Evolutionary conservation across 2,888 invertebrate species (phyloP), one percentile per base, ranked within the genome.

Genomic region (Chymomyza amoena): DNA sequence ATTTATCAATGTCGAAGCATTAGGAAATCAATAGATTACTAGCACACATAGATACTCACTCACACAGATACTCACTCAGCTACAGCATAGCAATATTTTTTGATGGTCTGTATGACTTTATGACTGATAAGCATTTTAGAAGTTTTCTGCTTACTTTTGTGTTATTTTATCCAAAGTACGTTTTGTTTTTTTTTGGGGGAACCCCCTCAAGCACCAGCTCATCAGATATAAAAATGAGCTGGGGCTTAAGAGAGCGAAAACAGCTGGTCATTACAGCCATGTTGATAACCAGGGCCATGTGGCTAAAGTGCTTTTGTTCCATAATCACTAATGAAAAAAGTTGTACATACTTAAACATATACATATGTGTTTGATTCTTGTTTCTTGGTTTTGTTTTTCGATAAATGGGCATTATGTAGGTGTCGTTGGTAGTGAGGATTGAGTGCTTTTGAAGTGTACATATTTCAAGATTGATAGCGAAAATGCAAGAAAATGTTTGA

Each of bases 21-120:
- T 75, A 65, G 71, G 69, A 85, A 87, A 82, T 82, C 87, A 83
- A 83, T 83, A 78, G 73, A 66, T 67, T 61, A 72, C 32, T 32
- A 57, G 69, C 56, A 63, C 65, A 60, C 16, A 51, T 1, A 51
- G 15, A 51, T 51, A 51, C 51, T 51, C 16, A n/a, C n/a, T n/a
- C n/a, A 6, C n/a, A n/a, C n/a, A n/a, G n/a, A 51, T 51, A 63
- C 66, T 61, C 71, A 70, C 71, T 68, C 76, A 60, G 60, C 66
- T 69, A 76, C 79, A 20, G 20, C 72, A 70, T 68, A 79, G 76
- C 72, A 66, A 52, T 36, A 61, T 25, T 51, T 16, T 51, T 36
- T 32, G 16, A 45, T 20, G 13, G 62, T 51, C 32, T 50, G n/a
- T 25, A 9, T 2, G n/a, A 71, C 57, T 73, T 81, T 68, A 73